Evolutionary conservation across 2,888 invertebrate species (phyloP).

Genomic region (Cryptops parisi): DNA sequence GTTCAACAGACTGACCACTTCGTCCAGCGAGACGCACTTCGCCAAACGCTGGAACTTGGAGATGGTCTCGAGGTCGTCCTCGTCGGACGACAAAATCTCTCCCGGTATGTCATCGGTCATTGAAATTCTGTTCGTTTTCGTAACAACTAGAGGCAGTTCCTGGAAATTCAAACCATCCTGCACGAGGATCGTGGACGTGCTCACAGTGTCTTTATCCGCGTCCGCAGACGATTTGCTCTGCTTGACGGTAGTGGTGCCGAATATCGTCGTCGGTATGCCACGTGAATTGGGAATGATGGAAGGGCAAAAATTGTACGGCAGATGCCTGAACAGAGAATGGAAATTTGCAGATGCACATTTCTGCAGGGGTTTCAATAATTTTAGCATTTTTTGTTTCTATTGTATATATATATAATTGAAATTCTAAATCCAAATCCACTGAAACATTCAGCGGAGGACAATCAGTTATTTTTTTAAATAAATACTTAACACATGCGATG

Average conservation of each 20-base stretch:
- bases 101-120: not conserved
- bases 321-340: not conserved
- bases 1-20: slow-evolving; percentile 34
- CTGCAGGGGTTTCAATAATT: not conserved
- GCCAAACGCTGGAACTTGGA: not conserved
- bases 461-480: no score
- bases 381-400: no score
- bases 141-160: slow-evolving; percentile 50
- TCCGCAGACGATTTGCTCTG: not conserved
- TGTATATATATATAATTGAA: no score
- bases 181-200: slow-evolving; percentile 41
- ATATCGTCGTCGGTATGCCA: not conserved
- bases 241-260: not conserved
- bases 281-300: not conserved
- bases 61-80: not conserved
- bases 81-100: slow-evolving; percentile 19
- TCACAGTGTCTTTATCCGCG: slow-evolving; percentile 20
- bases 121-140: slow-evolving; percentile 26
- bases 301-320: not conserved
- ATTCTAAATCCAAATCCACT: no score
- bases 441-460: no score
- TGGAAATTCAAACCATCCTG: slow-evolving; percentile 52
- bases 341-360: not conserved
- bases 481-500: not conserved
- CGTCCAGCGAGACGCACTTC: slow-evolving; percentile 27